Evolutionary conservation across 2,888 invertebrate genomes (phyloP).

Genomic region (Magallana nippona): DNA sequence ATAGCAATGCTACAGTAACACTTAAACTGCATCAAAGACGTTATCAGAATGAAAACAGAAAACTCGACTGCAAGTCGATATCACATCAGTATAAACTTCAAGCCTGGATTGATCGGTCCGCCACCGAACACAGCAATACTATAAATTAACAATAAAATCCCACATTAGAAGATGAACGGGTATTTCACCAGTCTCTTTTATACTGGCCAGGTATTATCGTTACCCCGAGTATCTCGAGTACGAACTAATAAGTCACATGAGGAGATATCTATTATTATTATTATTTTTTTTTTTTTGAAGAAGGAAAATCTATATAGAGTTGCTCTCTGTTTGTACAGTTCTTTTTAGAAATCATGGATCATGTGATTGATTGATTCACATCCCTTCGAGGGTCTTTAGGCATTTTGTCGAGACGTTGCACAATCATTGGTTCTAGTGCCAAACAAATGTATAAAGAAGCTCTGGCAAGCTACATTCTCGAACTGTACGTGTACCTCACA

Average conservation of each 20-base stretch:
- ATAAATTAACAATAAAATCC: constrained; percentile 33
- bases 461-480: too few relatives aligned
- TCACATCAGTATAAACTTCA: background rate
- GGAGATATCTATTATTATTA: background rate
- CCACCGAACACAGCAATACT: constrained; percentile 13
- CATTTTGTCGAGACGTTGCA: too few relatives aligned
- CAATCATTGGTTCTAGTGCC: too few relatives aligned
- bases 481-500: too few relatives aligned
- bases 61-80: constrained; percentile 7
- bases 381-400: too few relatives aligned
- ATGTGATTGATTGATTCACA: background rate
- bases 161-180: constrained; percentile 14
- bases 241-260: constrained; percentile 10
- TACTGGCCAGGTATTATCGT: background rate
- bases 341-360: background rate
- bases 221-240: background rate
- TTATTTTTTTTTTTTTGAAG: background rate
- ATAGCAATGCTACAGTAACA: constrained; percentile 21
- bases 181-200: constrained; percentile 26
- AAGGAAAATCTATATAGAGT: background rate
- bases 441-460: too few relatives aligned
- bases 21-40: constrained; percentile 23
- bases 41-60: constrained; percentile 27
- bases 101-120: background rate
- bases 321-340: background rate